phyloP scores from a whole-genome alignment of 1,140 invertebrate genomes.

The Ips nitidus region DNA sequence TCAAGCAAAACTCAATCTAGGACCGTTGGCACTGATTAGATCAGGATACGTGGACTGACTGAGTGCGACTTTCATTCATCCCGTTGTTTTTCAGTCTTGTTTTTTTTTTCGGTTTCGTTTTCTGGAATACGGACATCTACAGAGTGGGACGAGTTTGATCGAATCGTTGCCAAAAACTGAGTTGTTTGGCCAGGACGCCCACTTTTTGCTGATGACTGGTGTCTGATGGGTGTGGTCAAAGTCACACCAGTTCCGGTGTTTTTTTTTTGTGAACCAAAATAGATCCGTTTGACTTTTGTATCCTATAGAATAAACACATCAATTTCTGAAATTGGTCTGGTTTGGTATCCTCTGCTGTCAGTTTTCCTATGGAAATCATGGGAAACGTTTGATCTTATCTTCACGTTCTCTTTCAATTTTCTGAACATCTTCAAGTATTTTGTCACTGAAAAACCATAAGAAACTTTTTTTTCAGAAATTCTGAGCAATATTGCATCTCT shows the following conservation, averaged over 20 bases:
- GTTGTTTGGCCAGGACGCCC: slow-evolving; percentile 8
- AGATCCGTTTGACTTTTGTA: background rate
- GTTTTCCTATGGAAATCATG: background rate
- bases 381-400: too few species aligned
- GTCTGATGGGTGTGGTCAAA: background rate
- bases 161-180: too few species aligned
- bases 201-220: slow-evolving; percentile 1
- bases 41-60: slow-evolving; percentile 9
- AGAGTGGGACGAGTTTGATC: slow-evolving; percentile 22
- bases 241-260: background rate
- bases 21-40: background rate
- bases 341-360: background rate
- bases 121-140: slow-evolving; percentile 18
- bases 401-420: too few species aligned
- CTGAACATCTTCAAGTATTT: too few species aligned
- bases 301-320: background rate
- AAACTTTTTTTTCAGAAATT: too few species aligned
- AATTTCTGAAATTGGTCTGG: background rate
- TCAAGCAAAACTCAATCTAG: background rate
- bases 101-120: slow-evolving; percentile 16
- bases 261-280: slow-evolving; percentile 7
- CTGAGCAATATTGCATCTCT: too few species aligned
- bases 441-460: too few species aligned
- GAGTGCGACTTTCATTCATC: slow-evolving; percentile 28
- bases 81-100: slow-evolving; percentile 10